phyloP scores from a whole-genome alignment of 1,140 invertebrate genomes.

The Gerris buenoi region DNA sequence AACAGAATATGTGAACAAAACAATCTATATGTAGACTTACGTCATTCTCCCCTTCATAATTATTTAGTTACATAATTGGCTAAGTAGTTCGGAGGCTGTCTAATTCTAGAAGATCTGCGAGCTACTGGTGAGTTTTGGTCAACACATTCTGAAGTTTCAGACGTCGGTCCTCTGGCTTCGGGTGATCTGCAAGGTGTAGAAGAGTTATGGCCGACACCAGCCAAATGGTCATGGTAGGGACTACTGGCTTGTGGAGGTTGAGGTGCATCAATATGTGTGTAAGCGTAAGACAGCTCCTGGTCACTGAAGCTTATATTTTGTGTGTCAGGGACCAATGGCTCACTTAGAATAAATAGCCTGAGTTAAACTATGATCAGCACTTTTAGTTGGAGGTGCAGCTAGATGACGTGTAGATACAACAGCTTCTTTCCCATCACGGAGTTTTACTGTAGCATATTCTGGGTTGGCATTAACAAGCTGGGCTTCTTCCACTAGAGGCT shows the following conservation, averaged over 20 bases:
- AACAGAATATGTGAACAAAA: too few species aligned
- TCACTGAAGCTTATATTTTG: too few species aligned
- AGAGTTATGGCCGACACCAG: neutral
- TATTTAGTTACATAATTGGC: neutral
- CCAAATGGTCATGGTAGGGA: neutral
- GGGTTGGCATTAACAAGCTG: slow-evolving; percentile 3
- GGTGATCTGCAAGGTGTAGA: too few species aligned
- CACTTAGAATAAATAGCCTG: neutral
- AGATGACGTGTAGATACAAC: slow-evolving; percentile 14
- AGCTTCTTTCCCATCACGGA: slow-evolving; percentile 9
- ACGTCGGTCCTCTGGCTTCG: too few species aligned
- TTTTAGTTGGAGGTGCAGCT: slow-evolving; percentile 4
- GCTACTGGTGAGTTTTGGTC: neutral
- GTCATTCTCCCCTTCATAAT: neutral
- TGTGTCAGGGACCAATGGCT: too few species aligned
- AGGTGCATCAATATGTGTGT: neutral
- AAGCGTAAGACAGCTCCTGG: neutral
- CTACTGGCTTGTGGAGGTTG: neutral
- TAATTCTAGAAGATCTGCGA: neutral
- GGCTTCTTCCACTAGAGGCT: neutral
- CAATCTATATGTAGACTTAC: neutral
- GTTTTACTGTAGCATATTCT: slow-evolving; percentile 10
- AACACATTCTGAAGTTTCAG: too few species aligned
- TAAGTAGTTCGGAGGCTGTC: neutral
- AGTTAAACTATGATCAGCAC: neutral